These are phyloP conservation scores for Lochmaea capreae DNA, from an alignment of 2,888 invertebrate genomes.

Conservation along the genomic window DNA sequence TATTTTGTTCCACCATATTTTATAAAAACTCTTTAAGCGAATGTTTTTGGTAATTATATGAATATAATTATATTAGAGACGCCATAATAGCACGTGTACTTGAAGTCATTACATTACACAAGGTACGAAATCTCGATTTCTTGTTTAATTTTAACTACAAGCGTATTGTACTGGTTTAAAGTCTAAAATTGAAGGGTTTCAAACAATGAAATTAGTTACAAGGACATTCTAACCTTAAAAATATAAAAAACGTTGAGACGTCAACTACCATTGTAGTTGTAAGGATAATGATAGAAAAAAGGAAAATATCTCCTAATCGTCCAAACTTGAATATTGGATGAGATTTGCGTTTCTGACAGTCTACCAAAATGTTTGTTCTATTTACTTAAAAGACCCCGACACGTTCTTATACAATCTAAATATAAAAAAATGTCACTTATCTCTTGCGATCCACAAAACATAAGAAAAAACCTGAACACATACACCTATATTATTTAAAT, in stretches of 20 bases:
- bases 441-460: constrained; percentile 3
- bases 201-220: no score
- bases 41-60: constrained; percentile 8
- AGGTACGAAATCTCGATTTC: no score
- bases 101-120: background rate
- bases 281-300: no score
- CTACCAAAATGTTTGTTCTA: no score
- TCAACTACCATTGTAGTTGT: no score
- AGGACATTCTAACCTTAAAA: no score
- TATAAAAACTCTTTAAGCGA: background rate
- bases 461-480: background rate
- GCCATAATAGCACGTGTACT: background rate
- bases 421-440: constrained; percentile 1
- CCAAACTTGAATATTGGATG: background rate
- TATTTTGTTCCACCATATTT: background rate
- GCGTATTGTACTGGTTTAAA: no score
- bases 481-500: background rate
- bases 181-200: no score
- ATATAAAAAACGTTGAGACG: no score
- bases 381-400: no score
- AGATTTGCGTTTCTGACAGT: background rate
- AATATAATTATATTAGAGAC: background rate
- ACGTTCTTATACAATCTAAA: background rate
- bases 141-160: no score
- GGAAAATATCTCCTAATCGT: no score